phyloP scores from a whole-genome alignment of 1,140 invertebrate genomes.

The Metopolophium dirhodum region DNA sequence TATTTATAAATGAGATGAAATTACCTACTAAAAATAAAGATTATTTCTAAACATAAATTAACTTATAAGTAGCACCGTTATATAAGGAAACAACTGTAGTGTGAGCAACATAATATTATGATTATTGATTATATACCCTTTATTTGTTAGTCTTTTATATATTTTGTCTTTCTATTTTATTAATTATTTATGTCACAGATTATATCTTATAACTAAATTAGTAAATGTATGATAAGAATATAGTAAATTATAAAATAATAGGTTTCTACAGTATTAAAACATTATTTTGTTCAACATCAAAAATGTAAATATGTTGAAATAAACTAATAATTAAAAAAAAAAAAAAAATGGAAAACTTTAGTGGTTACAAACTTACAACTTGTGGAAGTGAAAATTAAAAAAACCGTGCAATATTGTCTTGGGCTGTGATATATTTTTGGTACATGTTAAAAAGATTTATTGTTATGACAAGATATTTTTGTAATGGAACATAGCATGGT shows the following conservation, averaged over 20 bases:
- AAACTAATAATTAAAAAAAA: background rate
- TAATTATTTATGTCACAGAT: background rate
- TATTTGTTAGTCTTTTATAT: background rate
- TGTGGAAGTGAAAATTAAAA: background rate
- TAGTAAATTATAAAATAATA: background rate
- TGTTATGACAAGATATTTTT: background rate
- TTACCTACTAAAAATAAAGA: background rate
- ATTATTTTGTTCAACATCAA: background rate
- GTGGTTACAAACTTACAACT: background rate
- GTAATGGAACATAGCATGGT: background rate
- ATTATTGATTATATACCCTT: background rate
- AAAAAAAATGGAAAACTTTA: background rate
- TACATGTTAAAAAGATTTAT: background rate
- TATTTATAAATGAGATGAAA: background rate
- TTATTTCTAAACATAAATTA: background rate
- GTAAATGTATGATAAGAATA: background rate
- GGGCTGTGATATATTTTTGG: background rate
- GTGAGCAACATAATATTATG: background rate
- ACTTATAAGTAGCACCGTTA: conserved; percentile 16
- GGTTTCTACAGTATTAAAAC: background rate
- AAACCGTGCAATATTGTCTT: background rate
- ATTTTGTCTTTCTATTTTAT: background rate
- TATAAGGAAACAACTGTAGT: background rate
- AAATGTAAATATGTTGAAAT: background rate
- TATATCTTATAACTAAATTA: background rate